These are phyloP conservation scores for Dryobota labecula DNA, from an alignment of 2,888 invertebrate species.

Conservation along the genomic window DNA sequence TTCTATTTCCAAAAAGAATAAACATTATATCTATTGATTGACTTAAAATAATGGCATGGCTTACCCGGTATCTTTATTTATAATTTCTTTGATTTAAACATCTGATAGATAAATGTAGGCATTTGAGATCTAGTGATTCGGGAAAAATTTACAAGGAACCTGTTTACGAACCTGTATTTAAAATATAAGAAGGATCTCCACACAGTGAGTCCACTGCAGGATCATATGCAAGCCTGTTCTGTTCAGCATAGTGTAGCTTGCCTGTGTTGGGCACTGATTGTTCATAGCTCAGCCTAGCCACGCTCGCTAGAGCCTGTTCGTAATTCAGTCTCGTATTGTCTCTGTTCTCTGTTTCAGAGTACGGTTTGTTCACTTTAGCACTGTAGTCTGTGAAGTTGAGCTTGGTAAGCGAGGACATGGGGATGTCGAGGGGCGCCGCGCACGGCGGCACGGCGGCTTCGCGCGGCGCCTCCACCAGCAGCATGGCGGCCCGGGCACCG, in stretches of 20 bases:
- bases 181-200: slow-evolving; percentile 80
- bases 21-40: not conserved
- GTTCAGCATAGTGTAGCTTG: slow-evolving; percentile 84
- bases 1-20: slow-evolving; percentile 4
- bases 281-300: slow-evolving; percentile 82
- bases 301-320: slow-evolving; percentile 83
- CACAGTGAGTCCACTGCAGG: slow-evolving; percentile 83
- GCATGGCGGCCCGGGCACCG: slow-evolving; percentile 92
- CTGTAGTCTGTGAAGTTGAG: slow-evolving; percentile 88
- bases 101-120: too few species aligned
- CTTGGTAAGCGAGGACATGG: slow-evolving; percentile 87
- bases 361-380: slow-evolving; percentile 86
- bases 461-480: slow-evolving; percentile 93
- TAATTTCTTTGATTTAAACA: not conserved
- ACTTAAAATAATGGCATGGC: not conserved
- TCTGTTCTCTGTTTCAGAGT: slow-evolving; percentile 78
- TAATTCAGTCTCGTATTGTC: slow-evolving; percentile 83
- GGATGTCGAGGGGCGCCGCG: slow-evolving; percentile 84
- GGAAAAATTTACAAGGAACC: not conserved
- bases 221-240: slow-evolving; percentile 83
- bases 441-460: slow-evolving; percentile 93
- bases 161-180: slow-evolving; percentile 80
- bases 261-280: slow-evolving; percentile 78
- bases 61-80: not conserved
- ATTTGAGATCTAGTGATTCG: not conserved